A percentile compares a stretch with the other conserved stretches of the same genome.
phyloP scores from a whole-genome alignment of 2,113 vertebrate genomes.

The Pseudopipra pipra region DNA sequence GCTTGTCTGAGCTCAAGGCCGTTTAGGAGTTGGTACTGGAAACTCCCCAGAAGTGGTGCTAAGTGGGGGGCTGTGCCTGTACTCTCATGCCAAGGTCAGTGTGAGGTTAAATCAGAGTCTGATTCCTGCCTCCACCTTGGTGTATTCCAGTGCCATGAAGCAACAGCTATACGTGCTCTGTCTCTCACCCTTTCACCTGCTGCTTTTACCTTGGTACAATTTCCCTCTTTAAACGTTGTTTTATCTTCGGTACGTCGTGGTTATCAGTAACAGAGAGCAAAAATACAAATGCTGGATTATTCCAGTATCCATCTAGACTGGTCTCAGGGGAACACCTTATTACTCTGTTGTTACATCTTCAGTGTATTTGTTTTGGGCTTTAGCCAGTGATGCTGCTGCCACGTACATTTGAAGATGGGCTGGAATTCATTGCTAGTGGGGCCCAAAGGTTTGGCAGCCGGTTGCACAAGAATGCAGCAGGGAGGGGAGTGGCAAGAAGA shows the following conservation, averaged over 20 bases:
- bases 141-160: neutral
- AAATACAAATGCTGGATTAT: neutral
- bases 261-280: neutral
- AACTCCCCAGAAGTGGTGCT: neutral
- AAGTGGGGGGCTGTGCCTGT: neutral
- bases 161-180: neutral
- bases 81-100: neutral
- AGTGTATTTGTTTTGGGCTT: neutral
- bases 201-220: neutral
- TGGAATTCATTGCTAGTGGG: neutral
- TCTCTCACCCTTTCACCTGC: neutral
- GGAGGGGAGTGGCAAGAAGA: conserved; percentile 11
- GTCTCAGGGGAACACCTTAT: neutral
- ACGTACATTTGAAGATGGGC: neutral
- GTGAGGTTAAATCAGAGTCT: neutral
- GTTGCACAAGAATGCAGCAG: conserved; percentile 16
- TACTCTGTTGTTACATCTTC: neutral
- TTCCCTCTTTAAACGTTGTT: neutral
- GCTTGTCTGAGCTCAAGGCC: neutral
- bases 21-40: neutral
- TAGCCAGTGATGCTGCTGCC: neutral
- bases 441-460: neutral
- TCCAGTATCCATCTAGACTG: neutral
- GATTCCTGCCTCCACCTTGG: neutral
- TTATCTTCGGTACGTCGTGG: neutral